Evolutionary conservation across 2,113 vertebrate species (phyloP).

Genomic region (Ctenomys sociabilis): DNA sequence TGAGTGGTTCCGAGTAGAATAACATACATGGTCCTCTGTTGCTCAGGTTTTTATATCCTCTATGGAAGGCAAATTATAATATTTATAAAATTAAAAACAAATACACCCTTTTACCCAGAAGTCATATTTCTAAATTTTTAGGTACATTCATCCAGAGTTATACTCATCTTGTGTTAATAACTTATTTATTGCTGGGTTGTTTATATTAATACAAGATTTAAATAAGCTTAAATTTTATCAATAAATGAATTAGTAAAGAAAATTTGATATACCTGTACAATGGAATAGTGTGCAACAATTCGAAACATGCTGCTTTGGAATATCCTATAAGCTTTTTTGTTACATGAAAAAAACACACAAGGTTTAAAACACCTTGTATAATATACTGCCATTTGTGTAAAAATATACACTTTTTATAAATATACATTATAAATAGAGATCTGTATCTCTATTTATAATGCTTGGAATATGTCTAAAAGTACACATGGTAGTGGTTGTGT

Average conservation of each 20-base stretch:
- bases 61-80: not conserved
- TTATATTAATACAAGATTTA: not conserved
- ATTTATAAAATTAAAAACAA: conserved; percentile 36
- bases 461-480: not conserved
- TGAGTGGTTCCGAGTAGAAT: not conserved
- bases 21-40: not conserved
- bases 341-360: not conserved
- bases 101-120: not conserved
- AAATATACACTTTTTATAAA: not conserved
- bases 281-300: conserved; percentile 3
- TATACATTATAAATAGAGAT: no score
- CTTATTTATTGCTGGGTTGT: not conserved
- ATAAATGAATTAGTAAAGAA: not conserved
- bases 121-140: conserved; percentile 54
- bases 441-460: not conserved
- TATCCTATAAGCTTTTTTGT: not conserved
- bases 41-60: not conserved
- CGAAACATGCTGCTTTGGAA: conserved; percentile 26
- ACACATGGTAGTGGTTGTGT: not conserved
- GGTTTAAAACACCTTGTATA: not conserved
- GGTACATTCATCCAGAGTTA: not conserved
- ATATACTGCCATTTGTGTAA: conserved; percentile 3
- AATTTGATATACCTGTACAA: not conserved
- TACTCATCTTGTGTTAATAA: not conserved
- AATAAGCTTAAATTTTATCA: not conserved